A percentile compares a stretch with the other conserved stretches of the same genome.
Conservation (phyloP, 2,888 invertebrate species). For the Aphodius sticticus region DNA sequence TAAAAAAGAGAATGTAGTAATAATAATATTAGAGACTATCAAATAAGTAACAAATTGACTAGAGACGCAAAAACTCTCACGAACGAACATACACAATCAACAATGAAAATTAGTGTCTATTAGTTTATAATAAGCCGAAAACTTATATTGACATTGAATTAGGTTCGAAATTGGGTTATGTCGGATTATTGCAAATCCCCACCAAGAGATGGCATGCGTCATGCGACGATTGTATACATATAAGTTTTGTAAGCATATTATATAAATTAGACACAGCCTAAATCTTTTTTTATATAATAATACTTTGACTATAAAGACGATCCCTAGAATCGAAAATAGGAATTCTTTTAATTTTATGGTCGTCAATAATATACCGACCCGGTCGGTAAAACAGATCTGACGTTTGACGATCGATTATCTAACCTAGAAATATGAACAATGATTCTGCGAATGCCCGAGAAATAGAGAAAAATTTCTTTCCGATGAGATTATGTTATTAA, state of each 20-base stretch:
- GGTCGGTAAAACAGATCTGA: too few species aligned
- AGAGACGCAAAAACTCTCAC: slow-evolving; percentile 28
- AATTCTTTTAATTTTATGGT: too few species aligned
- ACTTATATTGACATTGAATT: neutral
- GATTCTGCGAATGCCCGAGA: too few species aligned
- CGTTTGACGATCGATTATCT: too few species aligned
- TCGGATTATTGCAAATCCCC: too few species aligned
- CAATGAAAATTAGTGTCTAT: slow-evolving; percentile 4
- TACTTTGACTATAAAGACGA: neutral
- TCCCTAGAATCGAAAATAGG: neutral
- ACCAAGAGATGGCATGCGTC: neutral
- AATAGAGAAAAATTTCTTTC: neutral
- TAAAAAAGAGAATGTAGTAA: slow-evolving; percentile 20
- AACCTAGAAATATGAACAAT: too few species aligned
- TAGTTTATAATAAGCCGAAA: neutral
- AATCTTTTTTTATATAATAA: neutral
- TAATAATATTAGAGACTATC: slow-evolving; percentile 25
- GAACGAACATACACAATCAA: neutral
- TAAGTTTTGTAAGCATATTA: neutral
- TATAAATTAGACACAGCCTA: neutral
- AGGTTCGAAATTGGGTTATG: neutral
- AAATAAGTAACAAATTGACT: slow-evolving; percentile 31
- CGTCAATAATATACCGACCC: too few species aligned
- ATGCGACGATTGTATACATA: neutral
- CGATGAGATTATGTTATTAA: neutral